A percentile compares a stretch with the other conserved stretches of the same genome.
Conservation (phyloP, 2,113 vertebrate genomes). For the Malurus elegans region DNA sequence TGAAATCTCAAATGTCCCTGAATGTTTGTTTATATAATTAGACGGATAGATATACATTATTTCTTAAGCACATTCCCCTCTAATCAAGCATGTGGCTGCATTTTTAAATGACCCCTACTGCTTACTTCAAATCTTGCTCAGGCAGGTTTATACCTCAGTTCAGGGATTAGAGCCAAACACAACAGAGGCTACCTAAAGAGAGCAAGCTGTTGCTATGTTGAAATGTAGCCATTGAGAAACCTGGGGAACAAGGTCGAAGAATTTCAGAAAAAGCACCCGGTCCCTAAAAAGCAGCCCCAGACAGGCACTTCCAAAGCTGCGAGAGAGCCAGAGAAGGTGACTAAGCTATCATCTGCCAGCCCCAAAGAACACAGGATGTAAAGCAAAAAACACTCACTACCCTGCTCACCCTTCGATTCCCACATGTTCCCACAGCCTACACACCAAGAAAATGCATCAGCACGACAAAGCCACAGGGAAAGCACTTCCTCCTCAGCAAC, state of each 20-base stretch:
- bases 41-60: neutral
- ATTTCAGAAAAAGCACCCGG: neutral
- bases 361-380: neutral
- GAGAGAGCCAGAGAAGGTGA: neutral
- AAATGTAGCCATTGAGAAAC: neutral
- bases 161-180: conserved; percentile 50
- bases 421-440: neutral
- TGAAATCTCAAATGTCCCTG: neutral
- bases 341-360: neutral
- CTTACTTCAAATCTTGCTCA: conserved; percentile 36
- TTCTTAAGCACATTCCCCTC: neutral
- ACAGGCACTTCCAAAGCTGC: neutral
- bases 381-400: neutral
- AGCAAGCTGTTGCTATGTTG: conserved; percentile 33
- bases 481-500: neutral
- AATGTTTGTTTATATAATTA: neutral
- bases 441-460: neutral
- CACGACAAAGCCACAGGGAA: neutral
- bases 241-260: neutral
- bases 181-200: conserved; percentile 55
- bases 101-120: conserved; percentile 51
- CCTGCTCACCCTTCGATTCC: neutral
- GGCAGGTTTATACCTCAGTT: conserved; percentile 51
- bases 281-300: neutral
- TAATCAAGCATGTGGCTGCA: conserved; percentile 27